These are phyloP conservation scores for Charanyca ferruginea DNA, from an alignment of 2,888 invertebrate genomes.

Conservation along the genomic window DNA sequence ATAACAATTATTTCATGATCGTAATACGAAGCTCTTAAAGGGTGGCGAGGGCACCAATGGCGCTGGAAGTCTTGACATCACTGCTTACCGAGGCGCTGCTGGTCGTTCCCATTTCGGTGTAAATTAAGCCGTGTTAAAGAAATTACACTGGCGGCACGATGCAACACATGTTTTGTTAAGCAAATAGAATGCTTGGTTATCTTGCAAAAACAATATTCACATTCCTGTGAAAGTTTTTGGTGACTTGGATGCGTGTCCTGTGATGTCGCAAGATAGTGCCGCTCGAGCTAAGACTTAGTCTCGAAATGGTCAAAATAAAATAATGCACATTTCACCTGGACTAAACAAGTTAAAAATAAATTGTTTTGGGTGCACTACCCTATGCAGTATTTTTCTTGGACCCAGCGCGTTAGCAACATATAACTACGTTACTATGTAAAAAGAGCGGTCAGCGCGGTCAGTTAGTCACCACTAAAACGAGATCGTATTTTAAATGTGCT, in stretches of 20 bases:
- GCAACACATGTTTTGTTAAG: slow-evolving; percentile 12
- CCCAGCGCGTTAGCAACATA: slow-evolving; percentile 4
- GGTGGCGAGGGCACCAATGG: background rate
- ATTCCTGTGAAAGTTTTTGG: background rate
- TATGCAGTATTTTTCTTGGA: background rate
- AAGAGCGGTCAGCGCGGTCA: slow-evolving; percentile 47
- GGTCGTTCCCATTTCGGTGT: background rate
- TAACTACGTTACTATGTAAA: slow-evolving; percentile 9
- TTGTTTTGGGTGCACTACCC: background rate
- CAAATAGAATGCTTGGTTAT: background rate
- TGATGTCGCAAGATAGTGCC: background rate
- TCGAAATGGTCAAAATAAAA: background rate
- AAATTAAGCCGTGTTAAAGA: too few relatives aligned
- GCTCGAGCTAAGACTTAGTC: background rate
- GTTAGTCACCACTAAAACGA: background rate
- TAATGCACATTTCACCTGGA: too few relatives aligned
- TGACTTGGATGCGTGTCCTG: background rate
- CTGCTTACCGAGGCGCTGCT: background rate
- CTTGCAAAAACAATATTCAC: slow-evolving; percentile 1
- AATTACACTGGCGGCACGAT: background rate
- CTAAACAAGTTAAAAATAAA: background rate
- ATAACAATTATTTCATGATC: too few relatives aligned
- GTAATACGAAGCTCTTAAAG: background rate
- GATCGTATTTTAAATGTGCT: slow-evolving; percentile 25
- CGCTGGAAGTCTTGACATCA: background rate